Evolutionary conservation across 2,113 vertebrate genomes (phyloP), one percentile per base, ranked within the genome.

Genomic region (Cyanoramphus novaezelandiae): DNA sequence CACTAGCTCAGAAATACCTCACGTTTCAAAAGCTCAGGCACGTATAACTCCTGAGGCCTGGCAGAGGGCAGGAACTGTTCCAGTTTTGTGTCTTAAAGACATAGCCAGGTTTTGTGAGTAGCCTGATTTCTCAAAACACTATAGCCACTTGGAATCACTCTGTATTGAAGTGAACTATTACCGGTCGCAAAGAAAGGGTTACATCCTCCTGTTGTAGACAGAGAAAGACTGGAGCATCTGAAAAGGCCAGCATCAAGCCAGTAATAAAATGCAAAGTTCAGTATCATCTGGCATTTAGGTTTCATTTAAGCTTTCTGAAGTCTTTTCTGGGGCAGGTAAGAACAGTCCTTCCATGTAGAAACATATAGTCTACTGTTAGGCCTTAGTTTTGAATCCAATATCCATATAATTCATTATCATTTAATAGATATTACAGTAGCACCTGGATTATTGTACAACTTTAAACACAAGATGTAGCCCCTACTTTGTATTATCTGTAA

Each of bases 391-490:
- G 53, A 79, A 71, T 84, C 81, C 69, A 87, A 52, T 49, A 83
- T 47, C 29, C 35, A 19, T 33, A 24, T 17, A 92, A n/a, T 35
- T 76, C 57, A 63, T 88, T 88, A 64, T 77, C 5, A 80, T 79
- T 93, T 83, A 57, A 55, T 43, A 9, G 57, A 71, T 41, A 28
- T 90, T 93, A 82, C 55, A 95, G 57, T 83, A 95, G 86, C 94
- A 95, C 95, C 95, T 90, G 87, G 86, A 91, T 79, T 79, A 81
- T 24, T 81, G 39, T 92, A 89, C 82, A 87, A 15, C 65, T 87
- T 93, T n/a, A 87, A 88, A 82, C 27, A 93, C 23, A 86, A 90
- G 57, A 79, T 27, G 63, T 13, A 90, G 76, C 53, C 57, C 52
- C 69, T 90, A 71, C 79, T 84, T 88, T 14, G 24, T 88, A 37